Percentiles rank a stretch among this genome's conserved stretches.
phyloP scores from a whole-genome alignment of 2,888 invertebrate species.

The Nymphalis c-album region DNA sequence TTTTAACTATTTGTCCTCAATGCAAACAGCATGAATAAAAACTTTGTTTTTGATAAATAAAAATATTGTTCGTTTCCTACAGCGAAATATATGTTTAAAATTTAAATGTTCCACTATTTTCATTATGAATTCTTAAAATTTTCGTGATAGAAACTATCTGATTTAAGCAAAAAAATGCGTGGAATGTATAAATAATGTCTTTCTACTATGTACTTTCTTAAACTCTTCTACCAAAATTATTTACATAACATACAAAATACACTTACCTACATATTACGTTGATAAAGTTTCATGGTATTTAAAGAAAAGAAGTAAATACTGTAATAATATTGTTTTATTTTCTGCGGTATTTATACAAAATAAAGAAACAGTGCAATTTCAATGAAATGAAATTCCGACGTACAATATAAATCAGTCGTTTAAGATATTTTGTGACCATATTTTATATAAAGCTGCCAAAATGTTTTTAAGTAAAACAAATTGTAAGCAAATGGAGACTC shows the following conservation, averaged over 20 bases:
- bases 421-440: slow-evolving; percentile 61
- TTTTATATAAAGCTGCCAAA: slow-evolving; percentile 39
- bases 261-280: background rate
- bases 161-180: no score
- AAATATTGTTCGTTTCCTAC: no score
- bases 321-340: slow-evolving; percentile 59
- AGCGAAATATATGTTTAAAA: no score
- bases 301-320: slow-evolving; percentile 40
- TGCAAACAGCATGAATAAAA: no score
- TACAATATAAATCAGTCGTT: slow-evolving; percentile 56
- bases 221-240: no score
- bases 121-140: no score
- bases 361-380: slow-evolving; percentile 73
- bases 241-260: background rate
- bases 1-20: no score
- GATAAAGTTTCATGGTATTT: background rate
- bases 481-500: background rate
- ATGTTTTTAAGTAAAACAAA: slow-evolving; percentile 8
- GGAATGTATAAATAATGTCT: background rate
- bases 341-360: slow-evolving; percentile 60
- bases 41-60: no score
- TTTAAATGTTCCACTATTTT: no score
- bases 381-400: slow-evolving; percentile 46
- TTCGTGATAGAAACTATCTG: no score
- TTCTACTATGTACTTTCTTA: background rate